A percentile compares a stretch with the other conserved stretches of the same genome.
These are phyloP conservation scores for Porphyrio hochstetteri DNA, from an alignment of 2,113 vertebrate species.

Conservation along the genomic window DNA sequence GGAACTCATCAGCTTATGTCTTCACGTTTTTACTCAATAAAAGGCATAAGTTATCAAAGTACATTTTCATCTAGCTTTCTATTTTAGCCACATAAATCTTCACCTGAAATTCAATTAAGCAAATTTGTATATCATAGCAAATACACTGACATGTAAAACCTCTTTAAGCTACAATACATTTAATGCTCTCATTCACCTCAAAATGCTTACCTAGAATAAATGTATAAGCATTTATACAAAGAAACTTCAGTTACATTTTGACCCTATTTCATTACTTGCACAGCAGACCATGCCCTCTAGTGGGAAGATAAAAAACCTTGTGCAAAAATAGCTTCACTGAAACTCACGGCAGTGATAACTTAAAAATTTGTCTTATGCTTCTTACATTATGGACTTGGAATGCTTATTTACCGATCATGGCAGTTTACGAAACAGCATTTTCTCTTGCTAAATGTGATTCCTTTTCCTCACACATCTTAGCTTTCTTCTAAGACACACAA, in stretches of 20 bases:
- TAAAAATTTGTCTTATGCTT: background rate
- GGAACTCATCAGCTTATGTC: background rate
- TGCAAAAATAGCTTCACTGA: background rate
- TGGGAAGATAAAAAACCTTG: background rate
- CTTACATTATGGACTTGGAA: background rate
- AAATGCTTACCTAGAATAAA: background rate
- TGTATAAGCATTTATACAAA: background rate
- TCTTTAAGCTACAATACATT: background rate
- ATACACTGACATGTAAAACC: background rate
- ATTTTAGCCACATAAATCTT: background rate
- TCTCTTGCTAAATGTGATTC: background rate
- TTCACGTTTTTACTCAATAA: background rate
- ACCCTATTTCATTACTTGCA: background rate
- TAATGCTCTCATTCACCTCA: background rate
- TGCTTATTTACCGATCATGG: background rate
- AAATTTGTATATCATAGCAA: background rate
- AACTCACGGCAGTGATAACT: background rate
- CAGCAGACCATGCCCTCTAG: slow-evolving; percentile 37
- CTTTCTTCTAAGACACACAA: background rate
- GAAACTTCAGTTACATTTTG: background rate
- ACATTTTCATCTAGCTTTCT: background rate
- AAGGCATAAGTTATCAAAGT: background rate
- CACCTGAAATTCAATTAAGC: background rate
- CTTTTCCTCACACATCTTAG: background rate
- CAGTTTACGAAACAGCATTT: background rate